Percentiles rank a stretch among this genome's conserved stretches.
Conservation (phyloP, 2,888 invertebrate species). For the Chymomyza procnemis region DNA sequence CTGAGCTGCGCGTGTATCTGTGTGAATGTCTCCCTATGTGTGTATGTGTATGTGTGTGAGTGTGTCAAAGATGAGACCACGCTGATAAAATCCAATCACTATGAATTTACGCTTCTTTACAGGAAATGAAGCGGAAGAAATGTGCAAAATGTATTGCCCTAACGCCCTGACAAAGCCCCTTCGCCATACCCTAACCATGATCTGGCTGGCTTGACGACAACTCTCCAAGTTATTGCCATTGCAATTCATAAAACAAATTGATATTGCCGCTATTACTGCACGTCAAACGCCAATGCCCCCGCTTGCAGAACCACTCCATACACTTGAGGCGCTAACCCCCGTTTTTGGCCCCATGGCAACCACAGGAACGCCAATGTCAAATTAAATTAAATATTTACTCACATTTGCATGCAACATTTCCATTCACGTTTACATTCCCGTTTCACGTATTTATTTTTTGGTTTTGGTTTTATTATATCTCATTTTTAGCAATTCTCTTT, state of each 20-base stretch:
- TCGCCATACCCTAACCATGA: constrained; percentile 13
- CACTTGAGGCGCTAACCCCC: not conserved
- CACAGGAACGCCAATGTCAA: constrained; percentile 29
- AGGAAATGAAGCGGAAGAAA: constrained; percentile 73
- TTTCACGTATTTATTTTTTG: constrained; percentile 22
- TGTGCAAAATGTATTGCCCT: constrained; percentile 69
- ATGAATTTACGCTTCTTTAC: constrained; percentile 73
- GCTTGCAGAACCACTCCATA: constrained; percentile 1
- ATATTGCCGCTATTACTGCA: constrained; percentile 70
- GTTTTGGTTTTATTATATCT: not conserved
- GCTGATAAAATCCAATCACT: constrained; percentile 72
- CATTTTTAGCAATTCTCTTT: not conserved
- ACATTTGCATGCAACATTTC: constrained; percentile 61
- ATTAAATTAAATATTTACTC: constrained; percentile 73
- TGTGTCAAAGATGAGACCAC: constrained; percentile 73
- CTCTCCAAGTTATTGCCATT: constrained; percentile 67
- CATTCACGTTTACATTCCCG: not conserved
- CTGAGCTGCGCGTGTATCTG: constrained; percentile 30
- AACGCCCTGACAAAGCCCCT: constrained; percentile 30
- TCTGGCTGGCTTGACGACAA: constrained; percentile 22
- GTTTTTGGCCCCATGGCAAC: not conserved
- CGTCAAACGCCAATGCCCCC: constrained; percentile 61
- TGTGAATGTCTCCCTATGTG: not conserved
- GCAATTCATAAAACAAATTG: constrained; percentile 74
- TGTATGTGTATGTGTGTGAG: constrained; percentile 24